Percentiles rank a stretch among this genome's conserved stretches.
phyloP scores from a whole-genome alignment of 1,140 invertebrate species.

The Metopolophium dirhodum region DNA sequence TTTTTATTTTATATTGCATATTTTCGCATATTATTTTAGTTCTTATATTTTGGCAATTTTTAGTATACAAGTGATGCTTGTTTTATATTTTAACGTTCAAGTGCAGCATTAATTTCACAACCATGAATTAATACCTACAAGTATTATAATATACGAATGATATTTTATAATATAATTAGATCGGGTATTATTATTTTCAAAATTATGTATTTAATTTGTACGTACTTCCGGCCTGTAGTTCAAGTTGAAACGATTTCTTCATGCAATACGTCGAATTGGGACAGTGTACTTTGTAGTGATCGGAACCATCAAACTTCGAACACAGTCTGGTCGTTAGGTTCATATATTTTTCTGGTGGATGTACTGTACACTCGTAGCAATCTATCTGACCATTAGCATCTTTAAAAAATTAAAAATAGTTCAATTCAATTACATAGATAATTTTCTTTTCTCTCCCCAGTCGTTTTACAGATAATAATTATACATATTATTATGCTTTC shows the following conservation, averaged over 20 bases:
- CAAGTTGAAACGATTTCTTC: conserved; percentile 72
- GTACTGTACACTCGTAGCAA: conserved; percentile 76
- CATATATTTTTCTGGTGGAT: conserved; percentile 64
- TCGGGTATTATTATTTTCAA: background rate
- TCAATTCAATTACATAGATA: background rate
- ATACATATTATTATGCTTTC: background rate
- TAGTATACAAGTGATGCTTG: background rate
- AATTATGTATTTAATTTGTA: background rate
- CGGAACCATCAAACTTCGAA: conserved; percentile 74
- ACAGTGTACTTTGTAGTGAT: conserved; percentile 74
- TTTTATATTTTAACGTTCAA: background rate
- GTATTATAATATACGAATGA: background rate
- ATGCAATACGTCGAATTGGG: conserved; percentile 81
- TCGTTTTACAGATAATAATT: background rate
- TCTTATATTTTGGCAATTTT: background rate
- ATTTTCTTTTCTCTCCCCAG: background rate
- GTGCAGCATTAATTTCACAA: background rate
- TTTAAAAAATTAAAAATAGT: conserved; percentile 52
- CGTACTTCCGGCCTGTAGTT: conserved; percentile 69
- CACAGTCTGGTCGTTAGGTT: conserved; percentile 69
- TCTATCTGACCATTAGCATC: conserved; percentile 56
- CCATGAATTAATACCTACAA: too few species aligned
- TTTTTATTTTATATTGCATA: background rate
- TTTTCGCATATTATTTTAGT: background rate
- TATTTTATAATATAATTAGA: background rate